phyloP scores from a whole-genome alignment of 2,797 vertebrate species.

The Trematomus bernacchii region DNA sequence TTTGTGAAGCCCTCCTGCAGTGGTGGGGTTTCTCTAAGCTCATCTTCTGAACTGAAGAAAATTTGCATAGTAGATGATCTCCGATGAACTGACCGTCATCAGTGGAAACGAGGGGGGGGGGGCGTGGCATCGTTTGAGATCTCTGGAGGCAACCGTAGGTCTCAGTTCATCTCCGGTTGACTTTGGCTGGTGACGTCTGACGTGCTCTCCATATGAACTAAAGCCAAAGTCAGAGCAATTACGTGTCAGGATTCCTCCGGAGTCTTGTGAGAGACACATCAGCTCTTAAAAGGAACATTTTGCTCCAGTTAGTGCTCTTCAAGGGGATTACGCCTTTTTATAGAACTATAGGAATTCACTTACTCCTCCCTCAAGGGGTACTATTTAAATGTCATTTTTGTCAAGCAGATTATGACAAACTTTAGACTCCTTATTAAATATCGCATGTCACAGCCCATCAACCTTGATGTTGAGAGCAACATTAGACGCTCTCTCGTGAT shows the following conservation, averaged over 20 bases:
- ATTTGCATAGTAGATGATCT: conserved; percentile 53
- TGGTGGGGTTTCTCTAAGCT: conserved; percentile 32
- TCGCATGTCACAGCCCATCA: conserved; percentile 74
- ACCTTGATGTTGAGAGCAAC: conserved; percentile 69
- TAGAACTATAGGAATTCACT: conserved; percentile 64
- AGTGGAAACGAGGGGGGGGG: neutral
- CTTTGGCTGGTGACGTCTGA: conserved; percentile 16
- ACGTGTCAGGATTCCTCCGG: conserved; percentile 45
- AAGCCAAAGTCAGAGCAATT: conserved; percentile 62
- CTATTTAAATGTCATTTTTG: conserved; percentile 77
- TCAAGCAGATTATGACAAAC: conserved; percentile 75
- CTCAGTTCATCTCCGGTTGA: conserved; percentile 31
- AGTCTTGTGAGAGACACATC: conserved; percentile 60
- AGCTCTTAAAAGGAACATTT: conserved; percentile 74
- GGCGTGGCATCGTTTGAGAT: conserved; percentile 18
- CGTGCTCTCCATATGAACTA: conserved; percentile 35
- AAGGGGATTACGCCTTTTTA: conserved; percentile 59
- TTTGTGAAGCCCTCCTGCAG: conserved; percentile 38
- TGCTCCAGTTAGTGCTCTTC: conserved; percentile 73
- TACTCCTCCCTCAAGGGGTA: conserved; percentile 71
- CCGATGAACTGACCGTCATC: conserved; percentile 32
- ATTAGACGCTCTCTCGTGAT: conserved; percentile 67
- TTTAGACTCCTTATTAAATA: conserved; percentile 71
- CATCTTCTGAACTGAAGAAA: conserved; percentile 40
- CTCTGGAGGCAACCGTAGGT: conserved; percentile 18